These are phyloP conservation scores for Bombus balteatus DNA, from an alignment of 1,140 invertebrate genomes.

Conservation along the genomic window DNA sequence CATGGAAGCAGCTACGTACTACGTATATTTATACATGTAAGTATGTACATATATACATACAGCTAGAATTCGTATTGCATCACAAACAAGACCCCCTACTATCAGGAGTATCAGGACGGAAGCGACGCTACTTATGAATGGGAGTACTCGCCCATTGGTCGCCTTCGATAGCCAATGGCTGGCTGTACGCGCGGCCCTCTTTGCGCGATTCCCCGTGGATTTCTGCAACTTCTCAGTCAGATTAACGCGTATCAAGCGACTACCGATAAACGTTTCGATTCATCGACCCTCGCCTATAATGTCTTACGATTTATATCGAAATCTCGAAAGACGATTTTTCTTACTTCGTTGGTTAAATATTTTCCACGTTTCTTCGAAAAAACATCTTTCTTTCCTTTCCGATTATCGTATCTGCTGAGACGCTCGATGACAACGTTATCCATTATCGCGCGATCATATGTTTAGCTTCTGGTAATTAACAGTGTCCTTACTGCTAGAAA, in stretches of 20 bases:
- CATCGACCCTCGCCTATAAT: neutral
- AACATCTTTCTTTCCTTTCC: neutral
- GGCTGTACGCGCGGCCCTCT: conserved; percentile 41
- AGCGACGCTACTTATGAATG: conserved; percentile 77
- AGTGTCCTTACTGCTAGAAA: too few species aligned
- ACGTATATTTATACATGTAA: too few species aligned
- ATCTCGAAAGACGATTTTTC: neutral
- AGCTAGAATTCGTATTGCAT: conserved; percentile 35
- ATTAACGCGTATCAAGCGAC: neutral
- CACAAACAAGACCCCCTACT: conserved; percentile 42
- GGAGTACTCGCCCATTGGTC: conserved; percentile 72
- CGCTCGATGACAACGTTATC: neutral
- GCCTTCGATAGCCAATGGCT: conserved; percentile 63
- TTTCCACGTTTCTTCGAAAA: neutral
- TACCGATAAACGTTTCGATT: neutral
- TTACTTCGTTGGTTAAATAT: neutral
- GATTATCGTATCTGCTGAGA: neutral
- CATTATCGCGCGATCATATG: neutral
- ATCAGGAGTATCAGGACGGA: conserved; percentile 51
- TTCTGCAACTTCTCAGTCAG: neutral
- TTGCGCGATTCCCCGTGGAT: conserved; percentile 12
- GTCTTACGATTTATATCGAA: neutral
- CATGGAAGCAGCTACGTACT: conserved; percentile 15
- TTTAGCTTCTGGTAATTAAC: neutral
- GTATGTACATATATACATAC: neutral